phyloP scores from a whole-genome alignment of 2,888 invertebrate species.

The Plemyria rubiginata region DNA sequence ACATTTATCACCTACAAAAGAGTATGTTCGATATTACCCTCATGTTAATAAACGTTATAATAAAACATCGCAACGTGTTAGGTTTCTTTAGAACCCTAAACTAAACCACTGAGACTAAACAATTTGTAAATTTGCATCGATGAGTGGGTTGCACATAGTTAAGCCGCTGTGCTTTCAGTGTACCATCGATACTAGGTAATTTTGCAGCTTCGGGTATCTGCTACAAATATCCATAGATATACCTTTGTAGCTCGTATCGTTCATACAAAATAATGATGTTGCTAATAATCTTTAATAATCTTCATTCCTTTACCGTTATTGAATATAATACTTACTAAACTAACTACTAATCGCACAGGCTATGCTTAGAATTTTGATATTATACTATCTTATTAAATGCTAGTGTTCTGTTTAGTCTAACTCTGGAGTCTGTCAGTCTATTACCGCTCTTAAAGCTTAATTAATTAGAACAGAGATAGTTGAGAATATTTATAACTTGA shows the following conservation, averaged over 20 bases:
- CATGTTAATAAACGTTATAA: too few relatives aligned
- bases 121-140: conserved; percentile 18
- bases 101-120: too few relatives aligned
- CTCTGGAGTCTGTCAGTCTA: too few relatives aligned
- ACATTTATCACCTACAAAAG: too few relatives aligned
- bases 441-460: too few relatives aligned
- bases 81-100: too few relatives aligned
- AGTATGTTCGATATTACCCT: too few relatives aligned
- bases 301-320: conserved; percentile 6
- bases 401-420: neutral
- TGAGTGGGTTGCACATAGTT: conserved; percentile 13
- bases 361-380: neutral
- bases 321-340: neutral
- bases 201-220: conserved; percentile 3
- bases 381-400: neutral
- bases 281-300: conserved; percentile 12
- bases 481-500: too few relatives aligned
- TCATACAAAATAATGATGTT: neutral
- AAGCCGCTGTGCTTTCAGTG: conserved; percentile 1
- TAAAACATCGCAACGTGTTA: too few relatives aligned
- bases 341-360: neutral
- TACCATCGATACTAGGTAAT: conserved; percentile 6
- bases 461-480: too few relatives aligned
- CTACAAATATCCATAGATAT: neutral
- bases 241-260: neutral